Evolutionary conservation across 2,888 invertebrate species (phyloP).

Genomic region (Cheilosia impressa): DNA sequence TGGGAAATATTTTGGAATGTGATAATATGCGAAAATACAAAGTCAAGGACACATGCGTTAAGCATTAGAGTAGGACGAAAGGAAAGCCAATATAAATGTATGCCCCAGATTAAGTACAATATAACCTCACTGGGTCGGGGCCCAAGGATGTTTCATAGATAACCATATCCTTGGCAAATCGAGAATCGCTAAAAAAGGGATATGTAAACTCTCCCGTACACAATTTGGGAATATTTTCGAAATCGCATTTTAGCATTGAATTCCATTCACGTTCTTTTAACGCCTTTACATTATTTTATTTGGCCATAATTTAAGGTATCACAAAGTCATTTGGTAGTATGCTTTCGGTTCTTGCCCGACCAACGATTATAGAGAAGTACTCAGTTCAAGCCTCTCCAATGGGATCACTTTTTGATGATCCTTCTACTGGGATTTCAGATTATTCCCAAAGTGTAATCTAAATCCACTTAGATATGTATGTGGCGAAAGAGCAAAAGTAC

Average conservation of each 20-base stretch:
- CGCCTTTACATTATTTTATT: conserved; percentile 57
- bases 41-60: conserved; percentile 35
- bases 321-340: conserved; percentile 51
- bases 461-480: conserved; percentile 47
- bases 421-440: conserved; percentile 45
- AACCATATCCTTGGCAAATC: conserved; percentile 16
- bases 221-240: conserved; percentile 35
- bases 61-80: conserved; percentile 5
- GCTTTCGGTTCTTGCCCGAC: conserved; percentile 16
- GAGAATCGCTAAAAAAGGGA: conserved; percentile 21
- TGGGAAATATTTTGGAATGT: conserved; percentile 15
- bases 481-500: background rate
- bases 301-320: conserved; percentile 54
- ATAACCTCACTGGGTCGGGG: background rate
- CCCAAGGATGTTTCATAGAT: background rate
- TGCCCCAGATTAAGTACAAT: conserved; percentile 39
- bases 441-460: conserved; percentile 49
- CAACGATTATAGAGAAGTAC: conserved; percentile 39
- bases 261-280: conserved; percentile 57
- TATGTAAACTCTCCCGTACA: conserved; percentile 23
- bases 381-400: conserved; percentile 51
- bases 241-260: conserved; percentile 28
- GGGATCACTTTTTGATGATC: conserved; percentile 64
- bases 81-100: conserved; percentile 24
- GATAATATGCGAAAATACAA: conserved; percentile 33